Evolutionary conservation across 2,888 invertebrate genomes (phyloP).

Genomic region (Andrena marginata): DNA sequence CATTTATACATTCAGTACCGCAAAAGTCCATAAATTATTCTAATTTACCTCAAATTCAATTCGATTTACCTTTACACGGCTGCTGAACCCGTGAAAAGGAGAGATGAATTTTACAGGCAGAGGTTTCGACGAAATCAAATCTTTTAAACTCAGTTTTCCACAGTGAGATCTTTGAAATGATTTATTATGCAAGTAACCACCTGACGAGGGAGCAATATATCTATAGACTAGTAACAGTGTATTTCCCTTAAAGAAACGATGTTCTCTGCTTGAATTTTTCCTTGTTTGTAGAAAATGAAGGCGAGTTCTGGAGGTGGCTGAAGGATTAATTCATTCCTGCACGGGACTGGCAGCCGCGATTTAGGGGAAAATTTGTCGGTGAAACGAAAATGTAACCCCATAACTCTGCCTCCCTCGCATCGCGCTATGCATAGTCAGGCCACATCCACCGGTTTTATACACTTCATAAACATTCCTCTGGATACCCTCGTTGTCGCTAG

Average conservation of each 20-base stretch:
- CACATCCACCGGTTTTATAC: conserved; percentile 53
- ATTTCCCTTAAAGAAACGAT: not conserved
- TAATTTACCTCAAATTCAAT: not conserved
- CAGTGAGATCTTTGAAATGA: no score
- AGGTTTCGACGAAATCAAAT: no score
- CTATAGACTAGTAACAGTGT: no score
- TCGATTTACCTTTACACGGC: no score
- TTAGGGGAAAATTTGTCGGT: conserved; percentile 53
- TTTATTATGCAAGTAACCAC: no score
- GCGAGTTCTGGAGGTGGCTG: conserved; percentile 8
- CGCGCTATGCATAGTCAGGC: conserved; percentile 39
- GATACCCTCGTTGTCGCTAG: conserved; percentile 42
- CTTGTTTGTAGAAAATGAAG: conserved; percentile 20
- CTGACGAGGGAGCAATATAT: no score
- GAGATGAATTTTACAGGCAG: no score
- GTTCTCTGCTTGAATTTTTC: not conserved
- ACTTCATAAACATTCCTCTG: conserved; percentile 63
- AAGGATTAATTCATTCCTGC: conserved; percentile 41
- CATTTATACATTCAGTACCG: no score
- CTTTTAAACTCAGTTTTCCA: no score
- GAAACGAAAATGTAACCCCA: conserved; percentile 65
- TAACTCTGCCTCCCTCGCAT: conserved; percentile 40
- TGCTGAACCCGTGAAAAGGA: no score
- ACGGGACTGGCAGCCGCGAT: conserved; percentile 37
- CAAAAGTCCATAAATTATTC: no score